These are phyloP conservation scores for Busseola fusca DNA, from an alignment of 2,888 invertebrate genomes.

Conservation along the genomic window DNA sequence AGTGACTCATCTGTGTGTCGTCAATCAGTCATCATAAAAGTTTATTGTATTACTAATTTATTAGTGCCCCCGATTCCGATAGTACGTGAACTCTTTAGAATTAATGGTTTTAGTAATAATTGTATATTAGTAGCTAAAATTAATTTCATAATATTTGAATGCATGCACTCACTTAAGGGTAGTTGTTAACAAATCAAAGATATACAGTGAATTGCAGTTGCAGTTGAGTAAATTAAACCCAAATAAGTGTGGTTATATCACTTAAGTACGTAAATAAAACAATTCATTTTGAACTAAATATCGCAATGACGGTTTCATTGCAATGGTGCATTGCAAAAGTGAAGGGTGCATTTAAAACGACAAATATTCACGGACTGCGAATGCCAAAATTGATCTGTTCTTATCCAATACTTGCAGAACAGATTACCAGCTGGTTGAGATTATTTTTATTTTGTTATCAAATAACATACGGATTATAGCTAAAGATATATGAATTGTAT, in stretches of 20 bases:
- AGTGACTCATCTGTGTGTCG: conserved; percentile 42
- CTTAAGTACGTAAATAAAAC: conserved; percentile 4
- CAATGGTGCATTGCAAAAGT: conserved; percentile 35
- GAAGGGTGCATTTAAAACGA: conserved; percentile 37
- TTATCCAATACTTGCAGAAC: conserved; percentile 12
- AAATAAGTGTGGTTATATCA: conserved; percentile 5
- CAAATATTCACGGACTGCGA: conserved; percentile 20
- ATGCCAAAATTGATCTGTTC: conserved; percentile 21
- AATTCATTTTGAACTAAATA: conserved; percentile 20
- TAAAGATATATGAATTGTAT: conserved; percentile 6
- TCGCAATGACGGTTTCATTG: conserved; percentile 30
- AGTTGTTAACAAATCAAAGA: conserved; percentile 14
- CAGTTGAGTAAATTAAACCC: conserved; percentile 14
- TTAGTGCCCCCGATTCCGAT: conserved; percentile 40
- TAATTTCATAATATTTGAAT: conserved; percentile 23
- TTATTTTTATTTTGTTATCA: conserved; percentile 17
- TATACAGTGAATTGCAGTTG: not conserved
- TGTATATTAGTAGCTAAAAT: not conserved
- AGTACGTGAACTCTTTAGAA: conserved; percentile 36
- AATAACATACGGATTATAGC: conserved; percentile 15
- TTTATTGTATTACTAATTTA: conserved; percentile 55
- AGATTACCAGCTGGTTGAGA: conserved; percentile 17
- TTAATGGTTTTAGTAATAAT: conserved; percentile 41
- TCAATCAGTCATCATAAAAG: conserved; percentile 54
- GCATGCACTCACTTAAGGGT: conserved; percentile 6